Conservation (phyloP, 1,140 invertebrate genomes). For the Goniozus legneri region DNA sequence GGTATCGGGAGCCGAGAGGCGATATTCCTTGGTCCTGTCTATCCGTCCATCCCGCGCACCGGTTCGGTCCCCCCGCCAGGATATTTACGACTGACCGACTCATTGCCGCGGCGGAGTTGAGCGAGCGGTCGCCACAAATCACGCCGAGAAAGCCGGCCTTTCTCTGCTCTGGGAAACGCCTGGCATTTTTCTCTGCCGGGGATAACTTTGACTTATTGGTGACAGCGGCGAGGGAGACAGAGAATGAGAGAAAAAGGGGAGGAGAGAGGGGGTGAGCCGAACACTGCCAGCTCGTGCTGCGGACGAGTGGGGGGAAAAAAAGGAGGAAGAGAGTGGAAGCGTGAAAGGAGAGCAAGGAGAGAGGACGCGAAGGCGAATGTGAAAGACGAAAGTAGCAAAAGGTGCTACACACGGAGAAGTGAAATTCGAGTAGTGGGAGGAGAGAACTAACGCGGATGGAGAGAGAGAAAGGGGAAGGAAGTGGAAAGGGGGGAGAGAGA, state of each 20-base stretch:
- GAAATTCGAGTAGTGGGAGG: too few relatives aligned
- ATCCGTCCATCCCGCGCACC: conserved; percentile 31
- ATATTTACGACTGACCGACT: conserved; percentile 56
- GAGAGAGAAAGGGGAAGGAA: conserved; percentile 2
- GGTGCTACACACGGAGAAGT: too few relatives aligned
- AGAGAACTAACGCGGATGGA: not conserved
- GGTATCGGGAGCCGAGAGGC: too few relatives aligned
- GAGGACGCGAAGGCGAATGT: too few relatives aligned
- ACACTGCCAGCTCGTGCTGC: conserved; percentile 10
- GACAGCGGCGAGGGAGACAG: conserved; percentile 38
- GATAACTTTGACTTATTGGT: conserved; percentile 56
- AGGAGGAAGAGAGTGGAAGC: conserved; percentile 8
- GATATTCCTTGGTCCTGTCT: conserved; percentile 16
- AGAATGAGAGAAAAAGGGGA: conserved; percentile 15
- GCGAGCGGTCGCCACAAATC: conserved; percentile 53
- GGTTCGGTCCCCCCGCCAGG: conserved; percentile 29
- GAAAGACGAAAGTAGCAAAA: too few relatives aligned
- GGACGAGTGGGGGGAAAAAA: conserved; percentile 8
- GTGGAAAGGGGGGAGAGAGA: not conserved
- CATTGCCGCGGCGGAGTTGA: conserved; percentile 53
- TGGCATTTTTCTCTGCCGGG: conserved; percentile 50
- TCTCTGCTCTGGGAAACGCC: conserved; percentile 52
- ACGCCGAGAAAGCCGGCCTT: conserved; percentile 51
- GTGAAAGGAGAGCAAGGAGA: not conserved
- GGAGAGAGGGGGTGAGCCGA: conserved; percentile 24